Conservation (phyloP, 2,888 invertebrate species). For the Cactoblastis cactorum region DNA sequence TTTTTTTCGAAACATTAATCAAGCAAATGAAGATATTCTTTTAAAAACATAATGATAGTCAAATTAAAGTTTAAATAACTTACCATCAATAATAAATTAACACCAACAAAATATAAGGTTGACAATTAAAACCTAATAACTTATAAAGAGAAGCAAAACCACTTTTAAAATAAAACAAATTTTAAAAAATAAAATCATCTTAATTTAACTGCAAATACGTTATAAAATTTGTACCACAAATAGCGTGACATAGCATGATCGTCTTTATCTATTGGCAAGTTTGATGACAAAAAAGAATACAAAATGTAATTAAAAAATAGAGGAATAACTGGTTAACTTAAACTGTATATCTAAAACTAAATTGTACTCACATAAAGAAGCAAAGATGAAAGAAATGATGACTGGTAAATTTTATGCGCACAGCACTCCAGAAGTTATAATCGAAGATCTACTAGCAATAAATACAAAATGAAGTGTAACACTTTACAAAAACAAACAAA, state of each 20-base stretch:
- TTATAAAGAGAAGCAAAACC: constrained; percentile 11
- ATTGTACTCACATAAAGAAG: constrained; percentile 38
- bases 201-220: neutral
- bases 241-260: neutral
- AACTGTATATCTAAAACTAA: constrained; percentile 30
- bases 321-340: constrained; percentile 32
- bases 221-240: neutral
- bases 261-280: neutral
- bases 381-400: constrained; percentile 22
- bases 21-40: neutral
- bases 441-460: constrained; percentile 37
- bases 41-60: constrained; percentile 25
- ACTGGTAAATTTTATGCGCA: constrained; percentile 28
- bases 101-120: constrained; percentile 65
- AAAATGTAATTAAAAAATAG: constrained; percentile 35
- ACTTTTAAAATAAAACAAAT: neutral
- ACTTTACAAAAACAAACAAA: constrained; percentile 61
- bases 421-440: constrained; percentile 32
- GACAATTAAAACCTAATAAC: constrained; percentile 27
- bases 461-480: constrained; percentile 37
- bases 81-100: constrained; percentile 65
- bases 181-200: neutral
- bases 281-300: constrained; percentile 21
- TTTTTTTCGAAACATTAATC: neutral
- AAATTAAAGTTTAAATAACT: constrained; percentile 46